Evolutionary conservation across 2,113 vertebrate species (phyloP).

Genomic region (Eupsittula cactorum): DNA sequence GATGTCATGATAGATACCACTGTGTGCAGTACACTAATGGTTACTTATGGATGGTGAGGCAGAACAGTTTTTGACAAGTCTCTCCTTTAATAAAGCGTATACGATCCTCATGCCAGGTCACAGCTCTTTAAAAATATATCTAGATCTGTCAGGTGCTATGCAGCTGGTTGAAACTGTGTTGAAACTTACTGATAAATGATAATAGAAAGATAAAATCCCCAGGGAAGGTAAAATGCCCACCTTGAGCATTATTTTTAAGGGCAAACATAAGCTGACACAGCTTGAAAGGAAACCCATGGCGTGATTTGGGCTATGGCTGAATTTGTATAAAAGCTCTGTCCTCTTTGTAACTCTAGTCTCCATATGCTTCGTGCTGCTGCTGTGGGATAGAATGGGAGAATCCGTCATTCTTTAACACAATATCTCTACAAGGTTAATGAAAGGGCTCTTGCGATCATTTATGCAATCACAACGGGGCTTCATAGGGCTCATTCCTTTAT

Average conservation of each 20-base stretch:
- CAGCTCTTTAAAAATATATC: background rate
- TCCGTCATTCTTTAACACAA: background rate
- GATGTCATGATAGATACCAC: background rate
- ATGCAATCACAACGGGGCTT: background rate
- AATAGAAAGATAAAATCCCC: background rate
- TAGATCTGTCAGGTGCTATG: background rate
- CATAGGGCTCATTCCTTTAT: background rate
- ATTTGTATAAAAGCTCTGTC: background rate
- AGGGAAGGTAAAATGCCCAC: background rate
- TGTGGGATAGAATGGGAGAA: background rate
- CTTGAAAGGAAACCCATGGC: background rate
- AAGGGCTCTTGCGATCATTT: background rate
- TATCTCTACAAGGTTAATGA: background rate
- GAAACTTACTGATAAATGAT: background rate
- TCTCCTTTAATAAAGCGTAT: background rate
- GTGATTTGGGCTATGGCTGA: background rate
- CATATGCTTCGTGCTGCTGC: background rate
- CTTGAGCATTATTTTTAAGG: background rate
- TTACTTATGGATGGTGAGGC: background rate
- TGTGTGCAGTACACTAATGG: background rate
- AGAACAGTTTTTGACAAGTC: background rate
- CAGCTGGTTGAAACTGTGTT: background rate
- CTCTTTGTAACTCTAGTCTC: background rate
- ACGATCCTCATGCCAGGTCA: background rate
- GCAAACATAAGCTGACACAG: background rate